phyloP scores from a whole-genome alignment of 2,797 vertebrate genomes.

The Gymnoscopelus braueri region DNA sequence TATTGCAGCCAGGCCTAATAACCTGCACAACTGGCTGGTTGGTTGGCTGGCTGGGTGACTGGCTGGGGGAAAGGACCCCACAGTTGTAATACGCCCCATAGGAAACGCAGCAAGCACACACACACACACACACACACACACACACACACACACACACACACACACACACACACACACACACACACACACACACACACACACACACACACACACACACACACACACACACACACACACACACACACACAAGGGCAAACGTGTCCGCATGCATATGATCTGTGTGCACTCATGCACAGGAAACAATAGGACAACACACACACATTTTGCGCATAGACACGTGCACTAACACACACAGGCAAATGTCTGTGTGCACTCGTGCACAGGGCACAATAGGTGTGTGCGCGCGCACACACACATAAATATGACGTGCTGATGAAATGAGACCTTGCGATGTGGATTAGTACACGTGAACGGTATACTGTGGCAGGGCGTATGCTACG shows the following conservation, averaged over 20 bases:
- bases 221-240: neutral
- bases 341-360: neutral
- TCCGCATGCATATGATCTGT: neutral
- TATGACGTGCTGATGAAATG: slow-evolving; percentile 53
- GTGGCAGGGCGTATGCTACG: slow-evolving; percentile 43
- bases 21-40: slow-evolving; percentile 53
- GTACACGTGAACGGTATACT: slow-evolving; percentile 39
- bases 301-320: too few species aligned
- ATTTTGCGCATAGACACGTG: neutral
- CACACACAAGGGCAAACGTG: too few species aligned
- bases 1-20: slow-evolving; percentile 60
- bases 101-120: slow-evolving; percentile 26
- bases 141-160: slow-evolving; percentile 8
- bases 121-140: neutral
- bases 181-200: slow-evolving; percentile 9
- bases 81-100: slow-evolving; percentile 43
- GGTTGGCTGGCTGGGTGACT: too few species aligned
- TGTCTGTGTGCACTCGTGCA: neutral
- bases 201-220: slow-evolving; percentile 4
- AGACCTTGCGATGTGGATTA: slow-evolving; percentile 35
- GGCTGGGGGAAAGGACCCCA: slow-evolving; percentile 39
- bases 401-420: too few species aligned
- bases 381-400: neutral
- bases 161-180: slow-evolving; percentile 1
- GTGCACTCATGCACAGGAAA: neutral